Base-by-base conservation (phyloP, 2,797 vertebrate genomes). In the Alca torda region DNA sequence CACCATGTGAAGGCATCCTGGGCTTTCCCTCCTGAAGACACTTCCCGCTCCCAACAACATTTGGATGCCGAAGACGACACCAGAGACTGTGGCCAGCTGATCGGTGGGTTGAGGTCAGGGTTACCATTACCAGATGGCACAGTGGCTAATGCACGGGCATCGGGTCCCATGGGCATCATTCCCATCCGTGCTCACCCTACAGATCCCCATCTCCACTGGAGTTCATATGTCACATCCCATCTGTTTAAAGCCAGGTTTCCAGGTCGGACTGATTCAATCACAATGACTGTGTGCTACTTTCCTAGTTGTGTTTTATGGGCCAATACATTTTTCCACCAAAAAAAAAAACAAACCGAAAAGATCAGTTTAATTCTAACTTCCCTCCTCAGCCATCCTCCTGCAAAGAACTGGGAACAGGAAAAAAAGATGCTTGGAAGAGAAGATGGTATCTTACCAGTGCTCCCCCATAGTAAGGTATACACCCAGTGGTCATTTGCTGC, bases 311-410 rank as follows among this genome's bases (percentile, higher is more conserved):
- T 39, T 60, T 87, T 57, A 59, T 10, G 16, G 25, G 13, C 8
- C 21, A 39, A 15, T 39, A 43, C 0, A 3, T 56, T 87, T 65
- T 63, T 61, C 25, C n/a, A 33, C 8, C 61, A 15, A 43, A 26
- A 6, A 18, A 0, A 6, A 45, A 18, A 14, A 0, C 43, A 45
- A 18, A 45, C 45, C 4, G 18, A 5, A 50, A 78, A 23, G 0
- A 12, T 5, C 1, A 0, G 2, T 56, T 54, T 64, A 37, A 56
- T 57, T 81, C 33, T 87, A 41, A 51, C 45, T 51, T 68, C 5
- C 48, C 12, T 74, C 30, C 24, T 11, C 1, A 13, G 24, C 16
- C 17, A 51, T 84, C 19, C 16, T 83, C 23, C 51, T 64, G 10
- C 28, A 72, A 84, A 81, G 33, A 83, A 53, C 64, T 11, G 18